Percentiles rank a stretch among this genome's conserved stretches.
These are phyloP conservation scores for Albula glossodonta DNA, from an alignment of 2,113 vertebrate species.

Conservation along the genomic window DNA sequence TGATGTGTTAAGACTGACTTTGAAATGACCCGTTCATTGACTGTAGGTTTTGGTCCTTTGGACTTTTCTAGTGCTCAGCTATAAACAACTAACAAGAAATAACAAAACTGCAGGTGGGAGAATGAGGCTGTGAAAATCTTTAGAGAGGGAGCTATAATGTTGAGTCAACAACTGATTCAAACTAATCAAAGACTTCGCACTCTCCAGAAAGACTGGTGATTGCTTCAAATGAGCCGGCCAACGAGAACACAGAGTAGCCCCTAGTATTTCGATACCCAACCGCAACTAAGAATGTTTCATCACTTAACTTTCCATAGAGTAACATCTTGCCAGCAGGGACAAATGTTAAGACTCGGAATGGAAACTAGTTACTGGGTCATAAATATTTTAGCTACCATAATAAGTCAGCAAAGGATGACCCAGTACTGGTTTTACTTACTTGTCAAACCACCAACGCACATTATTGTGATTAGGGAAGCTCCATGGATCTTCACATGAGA, in stretches of 20 bases:
- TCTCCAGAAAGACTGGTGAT: background rate
- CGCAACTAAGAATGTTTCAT: background rate
- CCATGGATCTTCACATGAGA: too few relatives aligned
- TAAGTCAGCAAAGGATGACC: background rate
- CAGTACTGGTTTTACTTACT: too few relatives aligned
- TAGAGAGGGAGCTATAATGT: background rate
- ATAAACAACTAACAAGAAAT: background rate
- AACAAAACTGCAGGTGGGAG: background rate
- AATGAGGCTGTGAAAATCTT: background rate
- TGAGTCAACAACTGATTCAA: background rate
- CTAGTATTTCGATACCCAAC: background rate
- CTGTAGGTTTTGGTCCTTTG: too few relatives aligned
- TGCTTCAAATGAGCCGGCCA: background rate
- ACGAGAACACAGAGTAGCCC: background rate
- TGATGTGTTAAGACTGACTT: too few relatives aligned
- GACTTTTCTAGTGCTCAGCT: too few relatives aligned
- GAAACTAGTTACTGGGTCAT: background rate
- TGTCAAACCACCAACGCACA: too few relatives aligned
- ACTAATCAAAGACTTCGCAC: background rate
- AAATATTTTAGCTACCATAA: background rate
- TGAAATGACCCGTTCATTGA: too few relatives aligned
- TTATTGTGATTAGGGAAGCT: too few relatives aligned
- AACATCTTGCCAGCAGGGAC: background rate
- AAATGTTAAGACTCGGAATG: background rate
- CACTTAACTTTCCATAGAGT: background rate